Evolutionary conservation across 92 coral and sea anemone genomes (phyloP), one percentile per base, ranked within the genome.

Genomic region (Siderastrea siderea): DNA sequence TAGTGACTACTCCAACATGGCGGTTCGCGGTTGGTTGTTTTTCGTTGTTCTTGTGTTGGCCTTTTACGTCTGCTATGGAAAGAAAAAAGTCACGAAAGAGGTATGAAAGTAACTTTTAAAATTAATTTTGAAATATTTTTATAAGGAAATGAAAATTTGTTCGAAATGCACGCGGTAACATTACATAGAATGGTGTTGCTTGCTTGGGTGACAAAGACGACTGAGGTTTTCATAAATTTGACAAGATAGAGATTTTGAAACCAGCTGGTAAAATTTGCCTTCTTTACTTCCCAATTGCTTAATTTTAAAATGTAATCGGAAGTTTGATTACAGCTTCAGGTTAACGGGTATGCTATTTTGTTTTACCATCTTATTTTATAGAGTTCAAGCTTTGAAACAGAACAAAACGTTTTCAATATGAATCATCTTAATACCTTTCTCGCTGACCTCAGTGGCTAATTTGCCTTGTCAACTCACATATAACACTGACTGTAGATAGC

Each of bases 51-150:
- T 84, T 7, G 26, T 89, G 51, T 68, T 91, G 54, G 49, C 77
- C 75, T 49, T 94, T 75, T 85, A 65, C 79, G 62, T 69, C 6
- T 83, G 89, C 46, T 59, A 89, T 88, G 99, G 93, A 50, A 98
- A 98, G 90, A 98, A 98, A 88, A 93, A 93, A 72, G 89, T 89
- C 79, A 88, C 98, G 52, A 98, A 98, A 91, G 99, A 98, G 98
- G 99, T 98, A 92, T 2, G 79, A 43, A 73, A 59, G 38, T 58
- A 38, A 9, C 14, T 7, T 51, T n/a, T 61, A 26, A 49, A 63
- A 12, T 19, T 68, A 5, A 2, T 7, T 50, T 43, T 14, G 15
- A 13, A 19, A 4, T 47, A 14, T 14, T 50, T 72, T 3, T 10
- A 10, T 14, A 43, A 6, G 15, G 43, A 7, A 13, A 8, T 53